Base-by-base conservation (phyloP, 53 echinoderm and acorn worm species). In the Antedon mediterranea region DNA sequence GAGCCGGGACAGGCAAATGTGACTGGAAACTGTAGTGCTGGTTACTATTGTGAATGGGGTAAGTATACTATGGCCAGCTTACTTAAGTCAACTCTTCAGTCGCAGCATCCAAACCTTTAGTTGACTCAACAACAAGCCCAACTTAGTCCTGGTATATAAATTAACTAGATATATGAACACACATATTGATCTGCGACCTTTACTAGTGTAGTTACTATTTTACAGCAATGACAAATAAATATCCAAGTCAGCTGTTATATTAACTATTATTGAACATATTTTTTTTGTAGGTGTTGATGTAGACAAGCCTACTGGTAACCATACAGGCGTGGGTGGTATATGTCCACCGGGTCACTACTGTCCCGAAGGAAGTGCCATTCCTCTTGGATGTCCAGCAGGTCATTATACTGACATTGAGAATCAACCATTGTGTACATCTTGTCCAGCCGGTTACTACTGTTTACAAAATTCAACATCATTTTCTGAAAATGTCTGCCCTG, bases 401-500 rank as follows among this genome's bases (percentile, higher is more conserved):
- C 82, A 79, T 76, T 95, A 95, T 82, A 89, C 91, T 20, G 89
- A 89, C 32, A 71, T 95, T 20, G 84, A 86, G 28, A 83, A 87
- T 32, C 85, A 93, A 43, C 73, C 87, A 0, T 80, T 79, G 31
- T 95, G 97, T 71, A 85, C 81, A 3, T 43, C 79, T n/a, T 95
- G 97, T 57, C 92, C 92, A 5, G 84, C 83, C 26, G 97, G 97
- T 8, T 87, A 84, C 79, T 95, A 95, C 89, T 95, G 97, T 75
- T 37, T 85, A 33, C 87, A 89, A 78, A 95, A 95, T 71, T 89
- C 97, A 1, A 95, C 97, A 8, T 77, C 88, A 1, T 92, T 92
- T 44, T 57, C 83, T 73, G 82, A 92, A 74, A 95, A 88, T 13
- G 81, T 92, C 77, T 95, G 97, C 75, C 97, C 97, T 5, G 76